Evolutionary conservation across 2,797 vertebrate genomes (phyloP), one percentile per base, ranked within the genome.

Genomic region (Hippoglossus hippoglossus): DNA sequence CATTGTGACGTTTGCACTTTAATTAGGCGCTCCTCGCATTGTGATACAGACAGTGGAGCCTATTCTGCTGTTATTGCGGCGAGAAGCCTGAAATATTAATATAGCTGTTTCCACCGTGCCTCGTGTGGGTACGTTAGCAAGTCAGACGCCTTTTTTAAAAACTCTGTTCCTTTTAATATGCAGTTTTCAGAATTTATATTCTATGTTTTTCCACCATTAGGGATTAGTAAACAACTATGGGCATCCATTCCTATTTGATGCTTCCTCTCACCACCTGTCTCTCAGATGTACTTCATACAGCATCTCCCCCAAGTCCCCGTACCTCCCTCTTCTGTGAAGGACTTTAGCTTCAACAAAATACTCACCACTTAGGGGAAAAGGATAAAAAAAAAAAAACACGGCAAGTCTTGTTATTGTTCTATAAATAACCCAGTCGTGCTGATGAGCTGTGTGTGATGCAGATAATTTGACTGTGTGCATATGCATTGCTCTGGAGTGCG

Each of bases 211-310:
- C 44, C 44, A 13, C 44, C 68, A 68, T 76, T 18, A 19, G 71
- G 68, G 77, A 90, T 81, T 73, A 71, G 57, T 75, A 71, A 85
- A 86, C 71, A 86, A 79, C 63, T 83, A 77, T 82, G 58, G 63
- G 65, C 69, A 21, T 77, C 50, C 68, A 52, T 73, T 78, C 19
- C 59, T 71, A 64, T 81, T 81, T 83, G 79, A 89, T 89, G 26
- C n/a, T 1, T 64, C 47, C 55, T 77, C 82, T 77, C 68, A 63
- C 86, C 85, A 88, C 88, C 81, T 88, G 83, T 81, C 76, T 84
- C 79, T 88, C 53, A 81, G 81, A 85, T 76, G 73, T 71, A 69
- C 74, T 81, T 85, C 63, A 78, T 50, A 49, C 69, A 82, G 73
- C 67, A n/a, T 66, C 71, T 70, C 71, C 81, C 77, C 21, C 52